Evolutionary conservation across 2,888 invertebrate species (phyloP), one percentile per base, ranked within the genome.

Genomic region (Resseliella maxima): DNA sequence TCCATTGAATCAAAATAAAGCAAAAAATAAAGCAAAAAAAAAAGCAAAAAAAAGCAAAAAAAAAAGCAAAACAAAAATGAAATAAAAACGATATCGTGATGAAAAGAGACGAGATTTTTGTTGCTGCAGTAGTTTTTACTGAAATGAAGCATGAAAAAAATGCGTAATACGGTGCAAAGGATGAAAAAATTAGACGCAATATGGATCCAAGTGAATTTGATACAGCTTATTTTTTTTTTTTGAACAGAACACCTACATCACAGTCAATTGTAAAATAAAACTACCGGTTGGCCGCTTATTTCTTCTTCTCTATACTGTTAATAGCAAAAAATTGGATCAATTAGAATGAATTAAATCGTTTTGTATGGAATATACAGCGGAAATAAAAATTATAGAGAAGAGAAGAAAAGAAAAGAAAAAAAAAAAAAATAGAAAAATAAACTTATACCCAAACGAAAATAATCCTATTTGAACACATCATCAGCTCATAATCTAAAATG

Each of bases 311-410:
- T 31, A 3, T 8, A 15, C 18, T 18, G 35, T 72, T 72, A 35
- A 72, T 59, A 15, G 15, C 27, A 72, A 72, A 72, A 72, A 72
- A 72, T 72, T 72, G 72, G 72, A 72, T 72, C 72, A 72, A 72
- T 72, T 72, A 72, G 72, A 72, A 72, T 72, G 72, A 72, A 72
- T 72, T 72, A 72, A 72, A 72, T 12, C 72, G 72, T 31, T 31
- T 59, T 59, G 12, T 24, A 72, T 31, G 18, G n/a, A 31, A 31
- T 31, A 35, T 15, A 35, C 31, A 31, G 72, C 72, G 72, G 72
- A 72, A 72, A 72, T 31, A 35, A 72, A 72, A 72, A 72, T 72
- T 72, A 72, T 35, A 72, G 72, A 72, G 72, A 72, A 72, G 8
- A 31, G 15, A 50, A 50, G 8, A 18, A 72, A 72, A 59, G 3